Base-by-base conservation (phyloP, 2,888 invertebrate genomes). In the Spodoptera picta region DNA sequence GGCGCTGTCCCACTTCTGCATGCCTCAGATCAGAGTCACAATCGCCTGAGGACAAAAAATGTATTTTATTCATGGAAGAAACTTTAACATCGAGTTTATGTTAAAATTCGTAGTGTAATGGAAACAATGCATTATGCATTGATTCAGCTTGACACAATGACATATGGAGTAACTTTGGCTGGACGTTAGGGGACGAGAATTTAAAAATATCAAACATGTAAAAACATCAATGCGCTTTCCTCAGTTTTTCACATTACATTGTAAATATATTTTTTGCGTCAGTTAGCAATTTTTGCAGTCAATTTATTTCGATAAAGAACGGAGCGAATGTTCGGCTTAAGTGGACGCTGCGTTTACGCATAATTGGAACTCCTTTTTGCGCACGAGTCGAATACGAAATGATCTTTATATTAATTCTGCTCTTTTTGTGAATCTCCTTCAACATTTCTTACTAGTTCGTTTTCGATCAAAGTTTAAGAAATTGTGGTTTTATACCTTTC, bases 101-200 rank as follows among this genome's bases (percentile, higher is more conserved):
- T 92, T 92, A 93, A 94, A 92, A 89, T 87, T 92, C 90, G 92
- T 92, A 92, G 93, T 93, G 92, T 93, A 94, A 94, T 94, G 93
- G 91, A 94, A 93, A 92, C 93, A 89, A 93, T 94, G 90, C 90
- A 93, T 94, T 84, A 94, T 94, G 90, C 91, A 94, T 91, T 74
- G 84, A 73, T 82, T 82, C 78, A 80, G 80, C 82, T 86, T 90
- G 92, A 92, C 92, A 93, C 91, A 90, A 92, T 94, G 93, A 93
- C 93, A 89, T 90, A 92, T 91, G 91, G 90, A 88, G 87, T 87
- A 87, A 89, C 84, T 89, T 89, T 86, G 82, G 85, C 90, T 89
- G 90, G 90, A 92, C 87, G 89, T 92, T 92, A 92, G 91, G 91
- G 88, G 81, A 84, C 85, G 80, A 79, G 86, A 87, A 88, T 89